These are phyloP conservation scores for Neoaliturus tenellus DNA, from an alignment of 2,888 invertebrate species.

Conservation along the genomic window DNA sequence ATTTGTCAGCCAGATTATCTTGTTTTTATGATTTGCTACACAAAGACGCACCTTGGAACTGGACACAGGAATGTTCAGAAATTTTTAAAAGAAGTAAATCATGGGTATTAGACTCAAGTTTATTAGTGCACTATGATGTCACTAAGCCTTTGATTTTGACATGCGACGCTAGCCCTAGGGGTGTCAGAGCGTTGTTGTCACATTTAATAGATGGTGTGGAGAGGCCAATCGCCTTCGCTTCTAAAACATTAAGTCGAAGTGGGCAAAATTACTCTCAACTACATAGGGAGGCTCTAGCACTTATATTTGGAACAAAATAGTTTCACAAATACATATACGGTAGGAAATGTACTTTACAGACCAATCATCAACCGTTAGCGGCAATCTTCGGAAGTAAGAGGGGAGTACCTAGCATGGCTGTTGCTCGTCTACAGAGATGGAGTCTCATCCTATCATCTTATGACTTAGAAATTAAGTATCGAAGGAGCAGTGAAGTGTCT, in stretches of 20 bases:
- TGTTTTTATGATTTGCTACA: slow-evolving; percentile 41
- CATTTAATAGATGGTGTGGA: slow-evolving; percentile 41
- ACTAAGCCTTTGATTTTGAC: slow-evolving; percentile 50
- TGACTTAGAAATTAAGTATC: neutral
- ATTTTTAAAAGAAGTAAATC: slow-evolving; percentile 23
- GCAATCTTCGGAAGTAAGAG: slow-evolving; percentile 29
- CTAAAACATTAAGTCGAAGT: neutral
- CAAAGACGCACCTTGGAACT: slow-evolving; percentile 15
- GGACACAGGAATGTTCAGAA: slow-evolving; percentile 26
- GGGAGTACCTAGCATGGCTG: slow-evolving; percentile 19
- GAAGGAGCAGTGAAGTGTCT: neutral
- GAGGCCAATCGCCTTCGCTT: slow-evolving; percentile 10
- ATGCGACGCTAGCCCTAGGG: slow-evolving; percentile 59
- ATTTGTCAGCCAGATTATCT: slow-evolving; percentile 9
- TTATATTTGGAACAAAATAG: neutral
- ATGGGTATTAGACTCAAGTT: slow-evolving; percentile 2
- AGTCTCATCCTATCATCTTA: slow-evolving; percentile 4
- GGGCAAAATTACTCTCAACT: slow-evolving; percentile 45
- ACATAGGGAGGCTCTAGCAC: slow-evolving; percentile 32
- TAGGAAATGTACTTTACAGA: neutral
- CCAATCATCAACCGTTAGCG: neutral
- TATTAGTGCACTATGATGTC: slow-evolving; percentile 58
- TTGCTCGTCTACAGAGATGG: slow-evolving; percentile 41
- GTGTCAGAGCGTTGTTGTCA: slow-evolving; percentile 59
- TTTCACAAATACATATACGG: slow-evolving; percentile 57